Conservation (phyloP, 2,113 vertebrate species). For the Pandion haliaetus region DNA sequence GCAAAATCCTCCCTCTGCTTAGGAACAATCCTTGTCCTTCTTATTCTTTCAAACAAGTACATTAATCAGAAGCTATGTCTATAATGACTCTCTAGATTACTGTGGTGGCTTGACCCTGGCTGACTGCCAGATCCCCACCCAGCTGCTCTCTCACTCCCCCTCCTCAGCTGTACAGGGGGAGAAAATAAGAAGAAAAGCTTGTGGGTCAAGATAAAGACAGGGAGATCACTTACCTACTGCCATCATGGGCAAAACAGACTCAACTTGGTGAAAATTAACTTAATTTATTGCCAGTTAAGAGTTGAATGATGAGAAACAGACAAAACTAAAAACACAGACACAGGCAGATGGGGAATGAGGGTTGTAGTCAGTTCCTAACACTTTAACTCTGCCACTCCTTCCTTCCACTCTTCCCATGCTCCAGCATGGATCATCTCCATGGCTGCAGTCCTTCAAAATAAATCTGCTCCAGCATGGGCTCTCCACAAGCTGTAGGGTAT, state of each 20-base stretch:
- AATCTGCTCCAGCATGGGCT: not conserved
- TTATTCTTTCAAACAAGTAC: not conserved
- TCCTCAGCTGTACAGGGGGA: not conserved
- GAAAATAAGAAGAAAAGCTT: not conserved
- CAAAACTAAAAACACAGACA: not conserved
- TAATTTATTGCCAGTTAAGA: not conserved
- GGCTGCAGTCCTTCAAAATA: not conserved
- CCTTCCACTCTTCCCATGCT: not conserved
- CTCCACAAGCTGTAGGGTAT: not conserved
- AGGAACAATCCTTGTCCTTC: not conserved
- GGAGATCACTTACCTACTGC: not conserved
- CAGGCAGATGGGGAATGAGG: rapidly evolving
- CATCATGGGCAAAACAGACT: not conserved
- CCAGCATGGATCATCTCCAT: not conserved
- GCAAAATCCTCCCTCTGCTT: not conserved
- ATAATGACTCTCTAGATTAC: not conserved
- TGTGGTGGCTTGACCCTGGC: not conserved
- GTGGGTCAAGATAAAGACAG: not conserved
- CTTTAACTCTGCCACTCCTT: not conserved
- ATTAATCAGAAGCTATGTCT: not conserved
- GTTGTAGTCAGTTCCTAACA: not conserved
- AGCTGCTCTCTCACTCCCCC: not conserved
- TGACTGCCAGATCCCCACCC: not conserved
- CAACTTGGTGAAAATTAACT: not conserved
- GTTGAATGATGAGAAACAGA: not conserved